A percentile compares a stretch with the other conserved stretches of the same genome.
Evolutionary conservation across 2,113 vertebrate genomes (phyloP).

Genomic region (Brachypteracias leptosomus): DNA sequence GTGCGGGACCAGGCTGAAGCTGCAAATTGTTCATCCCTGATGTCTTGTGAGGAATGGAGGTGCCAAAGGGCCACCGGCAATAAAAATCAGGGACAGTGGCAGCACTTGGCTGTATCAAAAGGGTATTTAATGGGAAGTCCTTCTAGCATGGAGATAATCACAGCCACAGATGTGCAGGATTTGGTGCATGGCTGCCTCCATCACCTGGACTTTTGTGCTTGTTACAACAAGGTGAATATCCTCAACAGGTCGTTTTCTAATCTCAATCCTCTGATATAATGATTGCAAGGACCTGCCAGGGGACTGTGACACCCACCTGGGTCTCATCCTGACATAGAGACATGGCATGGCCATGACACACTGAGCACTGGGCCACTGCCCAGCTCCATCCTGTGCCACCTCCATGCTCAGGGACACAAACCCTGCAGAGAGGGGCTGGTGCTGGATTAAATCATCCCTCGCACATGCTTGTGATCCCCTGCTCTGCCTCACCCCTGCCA

Average conservation of each 20-base stretch:
- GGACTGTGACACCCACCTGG: neutral
- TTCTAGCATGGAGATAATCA: fast-evolving
- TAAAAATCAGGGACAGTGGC: neutral
- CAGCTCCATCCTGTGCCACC: neutral
- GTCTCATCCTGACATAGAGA: neutral
- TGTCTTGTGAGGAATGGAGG: fast-evolving
- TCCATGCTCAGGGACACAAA: neutral
- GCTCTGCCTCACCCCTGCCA: neutral
- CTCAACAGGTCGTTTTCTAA: fast-evolving
- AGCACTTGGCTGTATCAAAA: fast-evolving
- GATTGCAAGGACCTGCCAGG: neutral
- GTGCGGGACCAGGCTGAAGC: neutral
- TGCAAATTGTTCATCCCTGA: neutral
- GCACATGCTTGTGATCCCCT: neutral
- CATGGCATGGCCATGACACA: fast-evolving
- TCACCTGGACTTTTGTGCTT: fast-evolving
- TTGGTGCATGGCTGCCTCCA: fast-evolving
- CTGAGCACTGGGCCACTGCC: neutral
- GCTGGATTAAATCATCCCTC: neutral
- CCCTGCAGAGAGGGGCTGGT: fast-evolving
- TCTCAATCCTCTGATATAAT: neutral
- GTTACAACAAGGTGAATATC: fast-evolving
- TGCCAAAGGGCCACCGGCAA: neutral
- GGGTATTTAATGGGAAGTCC: fast-evolving
- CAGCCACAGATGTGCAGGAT: fast-evolving